Base-by-base conservation (phyloP, 1,140 invertebrate species). In the Drosophila kanapiae region DNA sequence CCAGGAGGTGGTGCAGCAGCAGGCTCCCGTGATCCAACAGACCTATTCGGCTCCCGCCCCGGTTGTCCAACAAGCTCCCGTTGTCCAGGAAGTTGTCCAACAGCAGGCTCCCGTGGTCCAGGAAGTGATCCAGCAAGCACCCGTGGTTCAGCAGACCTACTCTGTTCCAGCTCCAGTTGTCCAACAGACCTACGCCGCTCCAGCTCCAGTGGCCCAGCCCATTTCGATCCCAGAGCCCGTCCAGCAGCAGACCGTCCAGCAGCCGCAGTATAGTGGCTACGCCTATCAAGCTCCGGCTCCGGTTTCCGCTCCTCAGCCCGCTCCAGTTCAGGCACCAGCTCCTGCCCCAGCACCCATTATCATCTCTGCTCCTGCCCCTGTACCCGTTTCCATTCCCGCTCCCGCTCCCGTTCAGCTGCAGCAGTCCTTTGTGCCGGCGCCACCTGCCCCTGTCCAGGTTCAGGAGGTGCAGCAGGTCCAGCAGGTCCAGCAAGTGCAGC, bases 371-470 rank as follows among this genome's bases (percentile, higher is more conserved):
- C 51, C 80, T 3, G 54, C 64, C 13, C 71, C 78, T 6, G 47
- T 56, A 0, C 78, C 35, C 40, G 27, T 23, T 9, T n/a, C 49
- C 53, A 27, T 31, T 35, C 14, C 61, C 33, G 42, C 53, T 10
- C 18, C 45, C 14, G 51, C 54, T 47, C 82, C 68, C 6, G 27
- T 78, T 6, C 69, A 75, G n/a, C 37, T 80, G 42, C 81, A 80
- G 60, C 82, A 84, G 43, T 84, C 77, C 2, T 84, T 77, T 54
- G 81, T 84, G 51, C 80, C 80, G 9, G 72, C 67, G 2, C 43
- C 67, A 14, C 71, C 79, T 5, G 60, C 51, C 10, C 65, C 57
- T 0, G 37, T 81, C 1, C 78, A 81, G 14, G 10, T 42, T 18
- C 59, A 56, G 51, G 53, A 14, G 58, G 51, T 53, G 6, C 49